phyloP scores from a whole-genome alignment of 2,888 invertebrate species.

The Drosophila leonis region DNA sequence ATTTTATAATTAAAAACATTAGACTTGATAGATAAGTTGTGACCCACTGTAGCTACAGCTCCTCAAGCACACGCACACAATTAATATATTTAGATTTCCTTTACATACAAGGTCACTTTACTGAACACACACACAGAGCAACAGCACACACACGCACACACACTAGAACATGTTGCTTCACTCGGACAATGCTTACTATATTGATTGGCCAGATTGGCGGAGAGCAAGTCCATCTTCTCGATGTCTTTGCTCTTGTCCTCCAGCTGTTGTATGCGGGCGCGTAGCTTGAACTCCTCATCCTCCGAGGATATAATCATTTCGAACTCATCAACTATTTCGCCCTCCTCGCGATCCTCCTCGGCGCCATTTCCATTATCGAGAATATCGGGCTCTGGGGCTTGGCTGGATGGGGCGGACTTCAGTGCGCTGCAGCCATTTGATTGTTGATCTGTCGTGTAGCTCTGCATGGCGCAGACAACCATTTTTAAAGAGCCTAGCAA shows the following conservation, averaged over 20 bases:
- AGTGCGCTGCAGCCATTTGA: slow-evolving; percentile 26
- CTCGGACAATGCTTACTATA: slow-evolving; percentile 71
- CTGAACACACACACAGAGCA: background rate
- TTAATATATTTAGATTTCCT: background rate
- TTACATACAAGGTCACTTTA: slow-evolving; percentile 25
- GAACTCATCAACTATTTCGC: slow-evolving; percentile 84
- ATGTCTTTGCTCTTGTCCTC: slow-evolving; percentile 85
- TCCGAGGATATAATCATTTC: slow-evolving; percentile 85
- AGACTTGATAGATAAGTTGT: too few relatives aligned
- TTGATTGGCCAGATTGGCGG: slow-evolving; percentile 74
- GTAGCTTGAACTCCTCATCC: slow-evolving; percentile 84
- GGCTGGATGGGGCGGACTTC: slow-evolving; percentile 22
- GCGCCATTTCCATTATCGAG: slow-evolving; percentile 47
- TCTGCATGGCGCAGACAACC: slow-evolving; percentile 61
- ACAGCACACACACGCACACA: background rate
- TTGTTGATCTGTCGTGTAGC: slow-evolving; percentile 39
- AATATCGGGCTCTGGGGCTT: slow-evolving; percentile 24
- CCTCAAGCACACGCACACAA: background rate
- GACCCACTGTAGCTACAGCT: too few relatives aligned
- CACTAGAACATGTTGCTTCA: slow-evolving; percentile 39
- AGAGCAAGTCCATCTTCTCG: slow-evolving; percentile 84
- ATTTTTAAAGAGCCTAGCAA: slow-evolving; percentile 26
- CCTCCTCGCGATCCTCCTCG: slow-evolving; percentile 83
- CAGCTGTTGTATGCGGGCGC: slow-evolving; percentile 83
- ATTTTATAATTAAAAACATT: too few relatives aligned